Conservation (phyloP, 2,113 vertebrate genomes). For the Lanius ludovicianus region DNA sequence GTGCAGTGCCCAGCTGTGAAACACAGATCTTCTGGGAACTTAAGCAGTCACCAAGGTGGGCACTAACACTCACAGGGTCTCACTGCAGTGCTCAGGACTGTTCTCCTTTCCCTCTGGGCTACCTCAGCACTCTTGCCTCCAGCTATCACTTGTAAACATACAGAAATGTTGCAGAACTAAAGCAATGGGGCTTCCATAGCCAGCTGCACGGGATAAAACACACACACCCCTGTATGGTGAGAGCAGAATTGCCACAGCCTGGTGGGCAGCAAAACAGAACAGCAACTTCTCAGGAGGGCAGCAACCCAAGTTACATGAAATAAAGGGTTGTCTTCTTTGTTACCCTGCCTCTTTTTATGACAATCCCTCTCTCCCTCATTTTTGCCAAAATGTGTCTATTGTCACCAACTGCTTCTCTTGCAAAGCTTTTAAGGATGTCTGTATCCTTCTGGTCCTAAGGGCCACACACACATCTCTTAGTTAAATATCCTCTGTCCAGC, state of each 20-base stretch:
- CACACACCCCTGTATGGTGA: fast-evolving
- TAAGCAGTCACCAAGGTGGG: background rate
- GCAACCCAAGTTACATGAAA: background rate
- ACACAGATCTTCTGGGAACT: background rate
- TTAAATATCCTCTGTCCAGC: background rate
- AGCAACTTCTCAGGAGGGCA: background rate
- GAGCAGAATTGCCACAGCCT: background rate
- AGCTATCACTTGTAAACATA: background rate
- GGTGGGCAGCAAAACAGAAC: background rate
- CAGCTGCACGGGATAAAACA: background rate
- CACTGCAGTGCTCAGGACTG: background rate
- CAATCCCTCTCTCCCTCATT: background rate
- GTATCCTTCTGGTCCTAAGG: background rate
- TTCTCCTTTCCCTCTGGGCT: background rate
- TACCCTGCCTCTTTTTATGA: background rate
- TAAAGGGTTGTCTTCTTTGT: background rate
- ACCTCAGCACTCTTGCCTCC: background rate
- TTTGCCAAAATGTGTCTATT: background rate
- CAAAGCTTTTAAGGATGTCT: background rate
- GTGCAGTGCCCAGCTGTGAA: background rate
- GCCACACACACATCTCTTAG: background rate
- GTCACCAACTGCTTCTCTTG: background rate
- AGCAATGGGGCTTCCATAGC: background rate
- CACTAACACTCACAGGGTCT: background rate
- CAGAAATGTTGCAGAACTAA: background rate